phyloP scores from a whole-genome alignment of 2,113 vertebrate genomes.

The Cynocephalus volans region DNA sequence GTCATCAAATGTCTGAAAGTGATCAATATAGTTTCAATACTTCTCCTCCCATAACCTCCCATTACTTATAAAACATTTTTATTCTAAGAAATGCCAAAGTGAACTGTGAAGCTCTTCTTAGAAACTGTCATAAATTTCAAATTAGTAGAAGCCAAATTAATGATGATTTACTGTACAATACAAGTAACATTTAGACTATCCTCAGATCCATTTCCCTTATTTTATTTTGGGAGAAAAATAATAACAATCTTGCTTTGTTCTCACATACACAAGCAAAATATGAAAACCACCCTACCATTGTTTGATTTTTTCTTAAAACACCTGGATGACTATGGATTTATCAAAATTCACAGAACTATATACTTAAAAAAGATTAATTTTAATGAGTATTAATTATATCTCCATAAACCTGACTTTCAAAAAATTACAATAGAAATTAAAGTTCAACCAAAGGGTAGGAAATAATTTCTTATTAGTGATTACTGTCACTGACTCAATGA shows the following conservation, averaged over 20 bases:
- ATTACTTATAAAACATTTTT: background rate
- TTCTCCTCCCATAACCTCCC: background rate
- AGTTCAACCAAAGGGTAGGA: background rate
- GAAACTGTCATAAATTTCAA: background rate
- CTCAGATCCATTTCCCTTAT: background rate
- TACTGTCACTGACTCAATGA: background rate
- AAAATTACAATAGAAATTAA: background rate
- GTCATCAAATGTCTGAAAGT: background rate
- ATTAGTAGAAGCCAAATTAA: background rate
- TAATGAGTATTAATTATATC: background rate
- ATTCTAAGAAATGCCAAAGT: background rate
- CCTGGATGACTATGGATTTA: background rate
- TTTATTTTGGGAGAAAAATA: background rate
- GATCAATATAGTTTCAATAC: background rate
- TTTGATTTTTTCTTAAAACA: background rate
- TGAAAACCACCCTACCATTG: background rate
- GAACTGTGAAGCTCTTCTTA: background rate
- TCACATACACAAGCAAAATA: background rate
- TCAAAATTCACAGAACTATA: background rate
- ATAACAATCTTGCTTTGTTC: background rate
- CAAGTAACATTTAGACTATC: background rate
- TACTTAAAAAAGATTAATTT: background rate
- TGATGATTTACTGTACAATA: background rate
- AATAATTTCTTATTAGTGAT: background rate
- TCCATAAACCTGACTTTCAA: background rate